Evolutionary conservation across 2,113 vertebrate species (phyloP).

Genomic region (Lanius collurio): DNA sequence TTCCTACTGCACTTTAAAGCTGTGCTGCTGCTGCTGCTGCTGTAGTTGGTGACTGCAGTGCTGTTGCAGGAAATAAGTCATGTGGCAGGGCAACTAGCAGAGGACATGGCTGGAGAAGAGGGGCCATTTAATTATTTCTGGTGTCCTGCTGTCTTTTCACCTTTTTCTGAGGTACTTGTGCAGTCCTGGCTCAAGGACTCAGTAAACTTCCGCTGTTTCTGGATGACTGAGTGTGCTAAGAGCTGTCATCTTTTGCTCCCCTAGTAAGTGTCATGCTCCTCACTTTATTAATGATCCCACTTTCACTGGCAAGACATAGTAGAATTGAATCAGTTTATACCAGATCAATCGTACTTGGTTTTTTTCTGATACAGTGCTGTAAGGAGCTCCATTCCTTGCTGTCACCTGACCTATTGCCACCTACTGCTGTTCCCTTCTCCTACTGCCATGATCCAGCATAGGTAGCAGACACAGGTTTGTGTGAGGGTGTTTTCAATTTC

Average conservation of each 20-base stretch:
- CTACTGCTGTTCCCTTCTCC: neutral
- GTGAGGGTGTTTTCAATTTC: neutral
- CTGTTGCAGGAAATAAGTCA: neutral
- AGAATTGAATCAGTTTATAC: neutral
- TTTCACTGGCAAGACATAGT: neutral
- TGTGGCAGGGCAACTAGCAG: neutral
- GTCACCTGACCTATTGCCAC: neutral
- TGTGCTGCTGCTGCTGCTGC: neutral
- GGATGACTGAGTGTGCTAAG: neutral
- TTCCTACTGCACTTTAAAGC: slow-evolving; percentile 41
- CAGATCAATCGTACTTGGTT: neutral
- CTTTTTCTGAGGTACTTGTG: neutral
- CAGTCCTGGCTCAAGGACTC: neutral
- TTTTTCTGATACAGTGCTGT: neutral
- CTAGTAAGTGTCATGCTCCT: neutral
- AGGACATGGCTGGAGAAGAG: neutral
- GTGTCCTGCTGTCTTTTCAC: neutral
- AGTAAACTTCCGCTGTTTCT: accelerated
- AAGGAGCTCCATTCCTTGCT: neutral
- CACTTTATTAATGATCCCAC: neutral
- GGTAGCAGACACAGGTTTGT: neutral
- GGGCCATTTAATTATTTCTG: neutral
- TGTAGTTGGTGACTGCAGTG: neutral
- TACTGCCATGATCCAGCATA: neutral
- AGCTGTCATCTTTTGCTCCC: neutral